Evolutionary conservation across 1,140 invertebrate genomes (phyloP), one percentile per base, ranked within the genome.

Genomic region (Polypedilum pembai): DNA sequence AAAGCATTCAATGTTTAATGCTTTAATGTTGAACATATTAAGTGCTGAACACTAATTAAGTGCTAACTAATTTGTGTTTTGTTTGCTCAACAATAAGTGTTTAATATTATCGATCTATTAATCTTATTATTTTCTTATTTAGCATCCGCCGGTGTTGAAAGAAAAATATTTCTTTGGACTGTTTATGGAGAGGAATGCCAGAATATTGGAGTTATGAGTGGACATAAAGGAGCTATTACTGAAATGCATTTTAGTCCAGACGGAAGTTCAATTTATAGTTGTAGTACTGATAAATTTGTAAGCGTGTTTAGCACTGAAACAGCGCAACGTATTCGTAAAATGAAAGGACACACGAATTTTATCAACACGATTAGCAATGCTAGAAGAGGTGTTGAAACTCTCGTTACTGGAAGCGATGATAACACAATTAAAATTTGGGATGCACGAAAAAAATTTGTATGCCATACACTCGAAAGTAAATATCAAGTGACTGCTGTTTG

Each of bases 131-230:
- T 21, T 10, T 20, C n/a, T 8, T 66, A 18, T 69, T 82, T 99
- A 20, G 94, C 95, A 8, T 96, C 96, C 0, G 91, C 93, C 41
- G 98, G 98, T n/a, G 97, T 95, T 83, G 98, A 99, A 81, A 85
- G 96, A 81, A 90, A 95, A 84, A 96, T 99, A 77, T 95, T 92
- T 82, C 86, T 99, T 77, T 99, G 98, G 98, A 96, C 93, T 83
- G 94, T 96, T 2, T 98, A 96, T 83, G 97, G 94, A 4, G 96
- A 99, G 80, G 65, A 69, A 69, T 99, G 97, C 85, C 96, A 99
- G 79, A 99, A 99, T 83, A 90, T 98, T 76, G 93, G 93, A 77
- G 88, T 92, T 8, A 88, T 99, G 86, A 88, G 89, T 73, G 96
- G 96, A 0, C 98, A 99, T 82, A 94, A 91, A 17, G 98, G 98